Evolutionary conservation across 2,797 vertebrate species (phyloP), one percentile per base, ranked within the genome.

Genomic region (Megalops cyprinoides): DNA sequence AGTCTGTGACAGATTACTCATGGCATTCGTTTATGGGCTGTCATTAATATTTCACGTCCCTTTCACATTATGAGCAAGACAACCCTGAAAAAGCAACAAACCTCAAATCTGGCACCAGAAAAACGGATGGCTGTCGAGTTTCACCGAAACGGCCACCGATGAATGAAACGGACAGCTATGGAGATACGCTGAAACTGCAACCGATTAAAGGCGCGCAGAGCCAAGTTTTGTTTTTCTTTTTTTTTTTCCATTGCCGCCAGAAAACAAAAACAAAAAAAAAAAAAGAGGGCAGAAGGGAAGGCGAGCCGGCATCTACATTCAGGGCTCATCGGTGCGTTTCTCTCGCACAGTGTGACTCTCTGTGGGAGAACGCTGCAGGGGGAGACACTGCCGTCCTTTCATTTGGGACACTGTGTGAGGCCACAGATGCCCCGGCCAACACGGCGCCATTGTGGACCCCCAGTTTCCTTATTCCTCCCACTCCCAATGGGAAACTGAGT

Each of bases 321-420:
- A 25, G 23, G 23, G 46, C 79, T 65, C 79, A 25, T 56, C 74
- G 12, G 6, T 28, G 34, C 18, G 51, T 62, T 44, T 46, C 56
- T 71, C 9, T n/a, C 37, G 48, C 74, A 76, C 74, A 67, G 80
- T 74, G 76, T 71, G 65, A 51, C 81, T 78, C 25, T 71, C 76
- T 69, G 65, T 18, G 25, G 34, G 49, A 76, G 56, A 56, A 39
- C 49, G 60, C 46, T 56, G 69, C 73, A 55, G 31, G 42, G 65
- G 10, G 55, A 73, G 14, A 78, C 81, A 82, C 75, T 77, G 51
- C 49, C n/a, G 53, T 71, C 65, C 76, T 82, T 82, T 82, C 81
- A 82, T 62, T 34, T 42, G 2, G 51, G 28, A 76, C 28, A 25
- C 51, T 31, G 67, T 5, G 67, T 20, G 20, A 71, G 67, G 74